Evolutionary conservation across 2,797 vertebrate species (phyloP).

Genomic region (Crax fasciolata): DNA sequence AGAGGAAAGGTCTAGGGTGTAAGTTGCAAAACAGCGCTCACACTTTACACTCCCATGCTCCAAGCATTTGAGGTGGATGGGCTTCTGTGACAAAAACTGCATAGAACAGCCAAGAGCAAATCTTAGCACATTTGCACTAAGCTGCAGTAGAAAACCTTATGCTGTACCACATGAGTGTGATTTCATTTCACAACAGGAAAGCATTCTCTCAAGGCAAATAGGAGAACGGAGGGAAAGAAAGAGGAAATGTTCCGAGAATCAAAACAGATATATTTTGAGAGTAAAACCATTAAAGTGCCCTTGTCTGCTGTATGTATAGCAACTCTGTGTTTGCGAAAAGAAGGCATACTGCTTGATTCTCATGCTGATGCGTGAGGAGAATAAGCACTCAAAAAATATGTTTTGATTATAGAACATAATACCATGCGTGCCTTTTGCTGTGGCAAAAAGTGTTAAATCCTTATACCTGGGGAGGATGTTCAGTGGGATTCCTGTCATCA

Average conservation of each 20-base stretch:
- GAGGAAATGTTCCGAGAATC: conserved; percentile 3
- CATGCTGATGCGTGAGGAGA: neutral
- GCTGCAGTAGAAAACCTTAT: neutral
- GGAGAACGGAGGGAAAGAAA: neutral
- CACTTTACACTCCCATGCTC: fast-evolving
- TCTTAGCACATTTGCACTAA: neutral
- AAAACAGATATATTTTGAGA: neutral
- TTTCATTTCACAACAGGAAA: conserved; percentile 11
- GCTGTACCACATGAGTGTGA: neutral
- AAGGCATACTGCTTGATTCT: neutral
- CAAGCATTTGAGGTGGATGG: neutral
- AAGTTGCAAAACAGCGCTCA: neutral
- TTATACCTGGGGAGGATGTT: conserved; percentile 97
- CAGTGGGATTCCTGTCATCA: conserved; percentile 91
- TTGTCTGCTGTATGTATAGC: neutral
- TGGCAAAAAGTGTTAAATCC: conserved; percentile 91
- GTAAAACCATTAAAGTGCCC: neutral
- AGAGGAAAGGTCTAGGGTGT: neutral
- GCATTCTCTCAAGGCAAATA: neutral
- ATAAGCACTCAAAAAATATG: neutral
- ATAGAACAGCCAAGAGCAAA: neutral
- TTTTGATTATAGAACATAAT: conserved; percentile 86
- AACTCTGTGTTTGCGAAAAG: neutral
- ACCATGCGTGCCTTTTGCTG: conserved; percentile 86
- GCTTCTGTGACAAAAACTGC: neutral